Conservation (phyloP, 2,113 vertebrate genomes). For the Pitta sordida region DNA sequence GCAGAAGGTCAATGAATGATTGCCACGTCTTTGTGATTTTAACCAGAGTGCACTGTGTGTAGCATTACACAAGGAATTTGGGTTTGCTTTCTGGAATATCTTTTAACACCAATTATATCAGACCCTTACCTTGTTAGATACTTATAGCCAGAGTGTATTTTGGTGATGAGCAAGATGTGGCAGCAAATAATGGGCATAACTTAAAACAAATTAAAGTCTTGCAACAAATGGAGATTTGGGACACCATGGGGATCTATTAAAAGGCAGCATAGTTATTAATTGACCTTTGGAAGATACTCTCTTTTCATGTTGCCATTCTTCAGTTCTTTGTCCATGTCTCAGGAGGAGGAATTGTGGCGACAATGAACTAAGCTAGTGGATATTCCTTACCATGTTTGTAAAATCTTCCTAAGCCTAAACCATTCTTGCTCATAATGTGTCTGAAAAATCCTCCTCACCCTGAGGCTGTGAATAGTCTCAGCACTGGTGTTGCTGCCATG, state of each 20-base stretch:
- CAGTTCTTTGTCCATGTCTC: neutral
- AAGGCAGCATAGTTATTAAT: neutral
- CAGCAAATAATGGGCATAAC: neutral
- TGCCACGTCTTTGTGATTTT: neutral
- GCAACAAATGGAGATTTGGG: neutral
- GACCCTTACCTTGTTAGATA: neutral
- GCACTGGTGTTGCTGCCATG: neutral
- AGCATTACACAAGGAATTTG: neutral
- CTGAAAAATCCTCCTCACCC: neutral
- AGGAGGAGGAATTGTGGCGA: neutral
- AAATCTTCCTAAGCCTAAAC: neutral
- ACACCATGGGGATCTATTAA: neutral
- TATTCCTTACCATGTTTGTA: neutral
- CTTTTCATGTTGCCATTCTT: neutral
- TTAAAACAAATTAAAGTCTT: neutral
- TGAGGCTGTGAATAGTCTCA: neutral
- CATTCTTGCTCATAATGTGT: neutral
- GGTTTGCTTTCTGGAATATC: neutral
- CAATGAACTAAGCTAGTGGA: neutral
- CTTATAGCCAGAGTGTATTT: rapidly evolving
- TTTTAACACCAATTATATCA: neutral
- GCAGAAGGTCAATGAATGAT: neutral
- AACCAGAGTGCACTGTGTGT: neutral
- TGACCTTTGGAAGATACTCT: neutral
- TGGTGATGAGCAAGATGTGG: neutral